Evolutionary conservation across 2,113 vertebrate species (phyloP).

Genomic region (Pangasianodon gigas): DNA sequence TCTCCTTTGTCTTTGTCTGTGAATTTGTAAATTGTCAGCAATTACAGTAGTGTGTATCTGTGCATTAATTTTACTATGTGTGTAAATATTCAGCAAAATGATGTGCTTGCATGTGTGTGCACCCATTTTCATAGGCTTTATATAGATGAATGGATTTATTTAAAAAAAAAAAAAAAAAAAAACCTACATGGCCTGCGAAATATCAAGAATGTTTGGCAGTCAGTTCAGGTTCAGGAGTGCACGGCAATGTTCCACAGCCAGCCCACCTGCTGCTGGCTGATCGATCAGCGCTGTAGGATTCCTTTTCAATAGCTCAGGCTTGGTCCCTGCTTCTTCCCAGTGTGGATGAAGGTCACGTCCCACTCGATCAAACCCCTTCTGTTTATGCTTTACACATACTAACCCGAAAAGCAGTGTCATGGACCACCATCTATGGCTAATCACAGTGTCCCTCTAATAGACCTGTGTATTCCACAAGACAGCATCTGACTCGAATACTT

Average conservation of each 20-base stretch:
- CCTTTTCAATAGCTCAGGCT: slow-evolving; percentile 31
- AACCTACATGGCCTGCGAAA: slow-evolving; percentile 1
- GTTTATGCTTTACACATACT: slow-evolving; percentile 31
- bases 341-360: slow-evolving; percentile 55
- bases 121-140: background rate
- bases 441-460: slow-evolving; percentile 29
- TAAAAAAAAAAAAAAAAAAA: background rate
- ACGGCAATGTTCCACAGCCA: slow-evolving; percentile 57
- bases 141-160: slow-evolving; percentile 30
- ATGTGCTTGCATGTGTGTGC: background rate
- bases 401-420: slow-evolving; percentile 26
- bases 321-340: slow-evolving; percentile 22
- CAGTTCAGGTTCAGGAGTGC: slow-evolving; percentile 58
- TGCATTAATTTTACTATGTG: background rate
- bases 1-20: background rate
- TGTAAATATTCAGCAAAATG: background rate
- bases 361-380: slow-evolving; percentile 40
- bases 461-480: slow-evolving; percentile 47
- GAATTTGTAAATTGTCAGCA: background rate
- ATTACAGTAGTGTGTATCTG: background rate
- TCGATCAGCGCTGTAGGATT: slow-evolving; percentile 64
- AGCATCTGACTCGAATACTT: slow-evolving; percentile 60
- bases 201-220: slow-evolving; percentile 63
- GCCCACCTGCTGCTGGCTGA: slow-evolving; percentile 68
- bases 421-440: slow-evolving; percentile 38